Conservation (phyloP, 2,113 vertebrate species). For the Megaleporinus macrocephalus region DNA sequence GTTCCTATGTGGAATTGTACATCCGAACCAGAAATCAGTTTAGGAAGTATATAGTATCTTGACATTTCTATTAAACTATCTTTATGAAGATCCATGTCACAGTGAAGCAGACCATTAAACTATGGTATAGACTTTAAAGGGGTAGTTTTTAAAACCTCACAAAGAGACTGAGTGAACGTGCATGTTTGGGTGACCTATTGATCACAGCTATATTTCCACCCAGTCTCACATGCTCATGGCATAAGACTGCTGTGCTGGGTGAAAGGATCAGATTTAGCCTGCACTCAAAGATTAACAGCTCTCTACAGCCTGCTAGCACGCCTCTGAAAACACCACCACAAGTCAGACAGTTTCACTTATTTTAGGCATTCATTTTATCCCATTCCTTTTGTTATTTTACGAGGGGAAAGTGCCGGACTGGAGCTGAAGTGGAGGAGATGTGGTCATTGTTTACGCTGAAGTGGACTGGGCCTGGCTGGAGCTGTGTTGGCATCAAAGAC, state of each 20-base stretch:
- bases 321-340: slow-evolving; percentile 31
- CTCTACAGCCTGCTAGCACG: slow-evolving; percentile 28
- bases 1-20: too few relatives aligned
- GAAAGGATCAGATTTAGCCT: slow-evolving; percentile 46
- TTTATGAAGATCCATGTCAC: too few relatives aligned
- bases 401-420: not conserved
- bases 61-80: too few relatives aligned
- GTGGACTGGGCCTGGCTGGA: not conserved
- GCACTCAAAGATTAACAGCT: slow-evolving; percentile 40
- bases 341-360: slow-evolving; percentile 45
- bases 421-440: not conserved
- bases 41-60: too few relatives aligned
- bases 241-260: slow-evolving; percentile 32
- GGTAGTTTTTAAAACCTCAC: not conserved
- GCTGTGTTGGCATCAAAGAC: too few relatives aligned
- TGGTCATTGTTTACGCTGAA: not conserved
- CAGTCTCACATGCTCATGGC: slow-evolving; percentile 2
- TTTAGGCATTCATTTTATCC: not conserved
- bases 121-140: not conserved
- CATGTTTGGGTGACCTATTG: slow-evolving; percentile 41
- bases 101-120: too few relatives aligned
- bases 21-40: too few relatives aligned
- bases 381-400: not conserved
- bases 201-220: slow-evolving; percentile 52
- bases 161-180: not conserved